Base-by-base conservation (phyloP, 1,140 invertebrate species). In the Lasioglossum albipes region DNA sequence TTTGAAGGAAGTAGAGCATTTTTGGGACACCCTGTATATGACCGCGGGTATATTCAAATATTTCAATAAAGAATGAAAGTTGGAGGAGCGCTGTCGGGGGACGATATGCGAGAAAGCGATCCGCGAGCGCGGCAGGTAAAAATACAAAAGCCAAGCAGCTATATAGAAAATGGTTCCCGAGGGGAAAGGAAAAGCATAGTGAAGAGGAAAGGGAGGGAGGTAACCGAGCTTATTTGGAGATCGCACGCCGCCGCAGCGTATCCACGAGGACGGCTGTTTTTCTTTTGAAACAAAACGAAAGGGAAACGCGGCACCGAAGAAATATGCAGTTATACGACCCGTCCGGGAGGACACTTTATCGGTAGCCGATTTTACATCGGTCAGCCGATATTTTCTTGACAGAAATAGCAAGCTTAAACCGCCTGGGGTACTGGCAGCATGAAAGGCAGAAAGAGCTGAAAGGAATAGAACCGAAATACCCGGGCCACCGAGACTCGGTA, bases 321-420 rank as follows among this genome's bases (percentile, higher is more conserved):
- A 73, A 71, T 75, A 83, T 66, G 62, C 73, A 76, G 68, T 36
- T 74, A 73, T 74, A 78, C 27, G 62, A 82, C 27, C 27, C 73
- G 61, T 69, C 75, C 18, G 59, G 31, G 42, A 79, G 12, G 68
- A 64, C 57, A 45, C 22, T 66, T 75, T 64, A 83, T 83, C 61
- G 69, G 45, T 64, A 59, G 68, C 49, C 68, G 36, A 54, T 65
- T 68, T 57, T 57, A 57, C 62, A 20, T 76, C 41, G 68, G 7
- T 45, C 49, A 59, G 36, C 22, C 41, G 65, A 85, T 75, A 86
- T 57, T 79, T 85, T 45, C 41, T 31, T 73, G 67, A 22, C 66
- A 64, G 62, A 64, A 66, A 83, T 82, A 81, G 45, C 27, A 72
- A 82, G 45, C 61, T 85, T 79, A 79, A 82, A 75, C 18, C 49